phyloP scores from a whole-genome alignment of 2,113 vertebrate species.

The Brachirus orientalis region DNA sequence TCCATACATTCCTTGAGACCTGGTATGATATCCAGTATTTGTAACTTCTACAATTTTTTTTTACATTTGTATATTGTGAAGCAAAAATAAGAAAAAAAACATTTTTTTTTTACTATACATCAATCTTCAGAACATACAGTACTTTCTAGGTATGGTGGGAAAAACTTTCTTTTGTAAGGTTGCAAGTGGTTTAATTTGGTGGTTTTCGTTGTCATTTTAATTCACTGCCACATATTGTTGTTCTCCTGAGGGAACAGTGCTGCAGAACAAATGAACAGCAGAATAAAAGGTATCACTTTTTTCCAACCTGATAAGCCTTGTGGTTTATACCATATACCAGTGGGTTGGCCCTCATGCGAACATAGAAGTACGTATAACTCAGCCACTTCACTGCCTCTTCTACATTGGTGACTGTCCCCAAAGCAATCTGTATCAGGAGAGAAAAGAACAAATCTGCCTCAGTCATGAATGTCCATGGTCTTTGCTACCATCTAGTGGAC shows the following conservation, averaged over 20 bases:
- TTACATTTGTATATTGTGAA: neutral
- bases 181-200: too few species aligned
- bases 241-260: neutral
- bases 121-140: too few species aligned
- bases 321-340: slow-evolving; percentile 97
- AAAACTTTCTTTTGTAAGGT: too few species aligned
- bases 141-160: too few species aligned
- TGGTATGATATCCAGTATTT: neutral
- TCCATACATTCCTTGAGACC: neutral
- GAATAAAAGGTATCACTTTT: neutral
- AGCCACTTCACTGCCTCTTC: slow-evolving; percentile 99
- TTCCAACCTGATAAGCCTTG: slow-evolving; percentile 91
- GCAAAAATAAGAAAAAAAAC: neutral
- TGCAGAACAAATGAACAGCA: too few species aligned
- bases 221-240: too few species aligned
- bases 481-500: slow-evolving; percentile 70
- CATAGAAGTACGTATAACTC: slow-evolving; percentile 97
- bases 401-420: slow-evolving; percentile 97
- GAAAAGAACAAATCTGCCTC: neutral
- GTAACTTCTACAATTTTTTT: too few species aligned
- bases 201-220: too few species aligned
- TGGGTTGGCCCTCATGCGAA: slow-evolving; percentile 98
- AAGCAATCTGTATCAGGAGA: slow-evolving; percentile 83
- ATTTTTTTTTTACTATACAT: too few species aligned
- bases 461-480: neutral